Evolutionary conservation across 35 echinoderm and acorn worm species (phyloP).

Genomic region (Holothuria glaberrima): DNA sequence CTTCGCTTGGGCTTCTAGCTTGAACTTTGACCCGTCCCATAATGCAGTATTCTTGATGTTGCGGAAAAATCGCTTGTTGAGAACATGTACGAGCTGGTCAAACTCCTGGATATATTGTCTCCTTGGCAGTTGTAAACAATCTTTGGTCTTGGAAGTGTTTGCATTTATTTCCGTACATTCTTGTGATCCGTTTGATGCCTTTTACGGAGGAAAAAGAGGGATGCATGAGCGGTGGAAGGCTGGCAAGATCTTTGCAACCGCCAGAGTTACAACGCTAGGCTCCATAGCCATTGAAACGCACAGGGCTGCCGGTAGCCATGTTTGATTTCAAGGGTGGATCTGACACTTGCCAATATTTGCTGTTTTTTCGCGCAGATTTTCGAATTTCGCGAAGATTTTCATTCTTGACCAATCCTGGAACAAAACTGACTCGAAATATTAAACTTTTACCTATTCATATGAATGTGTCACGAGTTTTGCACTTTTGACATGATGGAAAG

Average conservation of each 20-base stretch:
- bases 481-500: constrained; percentile 58
- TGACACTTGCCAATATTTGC: constrained; percentile 54
- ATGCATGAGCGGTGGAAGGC: constrained; percentile 16
- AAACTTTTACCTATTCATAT: constrained; percentile 24
- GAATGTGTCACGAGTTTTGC: background rate
- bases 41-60: constrained; percentile 25
- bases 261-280: constrained; percentile 7
- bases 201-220: constrained; percentile 19
- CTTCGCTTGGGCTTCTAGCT: too few species aligned
- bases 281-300: constrained; percentile 39
- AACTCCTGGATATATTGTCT: constrained; percentile 23
- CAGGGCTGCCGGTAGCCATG: constrained; percentile 42
- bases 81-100: constrained; percentile 25
- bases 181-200: constrained; percentile 32
- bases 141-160: constrained; percentile 1
- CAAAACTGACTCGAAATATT: constrained; percentile 50
- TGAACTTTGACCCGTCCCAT: constrained; percentile 45
- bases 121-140: constrained; percentile 53
- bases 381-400: constrained; percentile 29
- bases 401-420: constrained; percentile 39
- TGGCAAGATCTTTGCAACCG: constrained; percentile 41
- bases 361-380: constrained; percentile 32
- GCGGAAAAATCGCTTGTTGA: constrained; percentile 49
- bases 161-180: constrained; percentile 22
- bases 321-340: constrained; percentile 59